phyloP scores from a whole-genome alignment of 2,113 vertebrate species.

The Passer montanus region DNA sequence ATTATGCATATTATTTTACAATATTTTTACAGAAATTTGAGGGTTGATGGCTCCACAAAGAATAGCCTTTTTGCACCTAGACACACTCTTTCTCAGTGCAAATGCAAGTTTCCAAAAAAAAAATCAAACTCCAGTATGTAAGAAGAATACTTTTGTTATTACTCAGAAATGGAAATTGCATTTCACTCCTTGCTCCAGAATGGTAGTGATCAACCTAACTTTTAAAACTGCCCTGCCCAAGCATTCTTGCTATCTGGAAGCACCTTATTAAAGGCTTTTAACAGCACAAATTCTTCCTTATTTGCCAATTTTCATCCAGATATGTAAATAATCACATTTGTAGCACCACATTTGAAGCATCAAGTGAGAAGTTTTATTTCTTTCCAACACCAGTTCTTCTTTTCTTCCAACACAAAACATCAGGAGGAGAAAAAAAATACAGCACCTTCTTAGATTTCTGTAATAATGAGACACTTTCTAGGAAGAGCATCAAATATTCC shows the following conservation, averaged over 20 bases:
- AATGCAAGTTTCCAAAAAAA: neutral
- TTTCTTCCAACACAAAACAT: neutral
- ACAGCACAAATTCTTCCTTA: neutral
- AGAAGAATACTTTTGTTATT: neutral
- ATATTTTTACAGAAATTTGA: neutral
- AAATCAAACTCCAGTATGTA: neutral
- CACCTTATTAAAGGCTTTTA: neutral
- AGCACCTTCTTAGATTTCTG: neutral
- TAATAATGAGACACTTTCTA: neutral
- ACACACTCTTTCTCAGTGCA: neutral
- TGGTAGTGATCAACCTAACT: neutral
- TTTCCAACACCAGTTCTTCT: neutral
- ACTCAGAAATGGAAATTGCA: neutral
- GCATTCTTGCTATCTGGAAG: neutral
- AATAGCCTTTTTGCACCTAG: neutral
- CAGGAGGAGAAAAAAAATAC: neutral
- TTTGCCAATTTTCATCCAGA: neutral
- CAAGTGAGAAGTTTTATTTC: neutral
- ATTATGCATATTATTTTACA: neutral
- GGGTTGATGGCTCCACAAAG: neutral
- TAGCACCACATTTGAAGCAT: neutral
- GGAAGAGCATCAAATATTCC: neutral
- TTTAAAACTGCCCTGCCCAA: neutral
- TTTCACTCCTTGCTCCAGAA: neutral
- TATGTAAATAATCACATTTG: neutral